Evolutionary conservation across 2,888 invertebrate genomes (phyloP).

Genomic region (Tigriopus californicus): DNA sequence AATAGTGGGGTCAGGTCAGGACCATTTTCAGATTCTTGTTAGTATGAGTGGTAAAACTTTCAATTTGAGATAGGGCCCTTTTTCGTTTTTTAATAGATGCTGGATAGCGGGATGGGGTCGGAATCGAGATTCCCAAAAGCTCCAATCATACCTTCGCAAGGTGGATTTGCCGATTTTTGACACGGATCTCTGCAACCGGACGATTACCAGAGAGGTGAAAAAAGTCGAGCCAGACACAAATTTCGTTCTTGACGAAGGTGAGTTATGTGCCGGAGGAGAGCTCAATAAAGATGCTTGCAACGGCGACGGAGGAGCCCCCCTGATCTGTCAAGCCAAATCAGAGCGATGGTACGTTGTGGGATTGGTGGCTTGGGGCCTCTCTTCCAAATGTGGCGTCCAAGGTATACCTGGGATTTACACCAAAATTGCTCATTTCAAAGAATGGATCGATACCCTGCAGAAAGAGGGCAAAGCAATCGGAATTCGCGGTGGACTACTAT

Average conservation of each 20-base stretch:
- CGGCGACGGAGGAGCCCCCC: slow-evolving; percentile 13
- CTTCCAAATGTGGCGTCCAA: slow-evolving; percentile 1
- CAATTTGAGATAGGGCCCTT: too few species aligned
- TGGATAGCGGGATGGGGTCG: slow-evolving; percentile 15
- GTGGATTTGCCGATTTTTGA: slow-evolving; percentile 10
- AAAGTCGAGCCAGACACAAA: background rate
- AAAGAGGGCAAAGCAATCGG: too few species aligned
- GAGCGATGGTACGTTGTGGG: slow-evolving; percentile 13
- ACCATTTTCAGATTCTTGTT: too few species aligned
- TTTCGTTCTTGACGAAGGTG: slow-evolving; percentile 3
- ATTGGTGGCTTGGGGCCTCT: slow-evolving; percentile 13
- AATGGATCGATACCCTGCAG: background rate
- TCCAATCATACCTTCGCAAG: background rate
- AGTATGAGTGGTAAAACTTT: too few species aligned
- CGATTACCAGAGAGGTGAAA: background rate
- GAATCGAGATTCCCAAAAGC: background rate
- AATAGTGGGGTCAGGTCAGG: background rate
- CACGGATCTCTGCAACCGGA: background rate
- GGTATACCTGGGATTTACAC: slow-evolving; percentile 14
- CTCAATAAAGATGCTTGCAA: slow-evolving; percentile 14
- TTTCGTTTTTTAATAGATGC: background rate
- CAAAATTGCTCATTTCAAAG: slow-evolving; percentile 6
- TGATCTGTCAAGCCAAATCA: slow-evolving; percentile 9
- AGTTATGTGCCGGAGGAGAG: slow-evolving; percentile 14
- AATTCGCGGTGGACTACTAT: too few species aligned